Conservation (phyloP, 2,797 vertebrate genomes). For the Centropyge bicolor region DNA sequence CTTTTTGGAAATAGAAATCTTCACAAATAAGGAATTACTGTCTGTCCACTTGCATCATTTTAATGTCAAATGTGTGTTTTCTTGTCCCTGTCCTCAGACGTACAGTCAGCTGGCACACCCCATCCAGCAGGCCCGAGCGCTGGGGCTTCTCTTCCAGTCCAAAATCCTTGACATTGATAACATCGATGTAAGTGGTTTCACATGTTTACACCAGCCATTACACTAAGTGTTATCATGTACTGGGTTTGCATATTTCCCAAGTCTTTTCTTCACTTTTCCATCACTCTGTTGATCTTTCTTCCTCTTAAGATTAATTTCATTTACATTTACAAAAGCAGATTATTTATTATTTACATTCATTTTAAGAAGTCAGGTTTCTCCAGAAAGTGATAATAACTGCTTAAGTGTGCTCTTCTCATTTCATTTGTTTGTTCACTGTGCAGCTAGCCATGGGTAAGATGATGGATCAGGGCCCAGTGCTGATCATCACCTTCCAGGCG, state of each 20-base stretch:
- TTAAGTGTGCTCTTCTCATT: background rate
- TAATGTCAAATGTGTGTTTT: slow-evolving; percentile 37
- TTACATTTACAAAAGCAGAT: background rate
- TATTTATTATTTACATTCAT: background rate
- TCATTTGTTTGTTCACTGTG: background rate
- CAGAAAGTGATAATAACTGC: background rate
- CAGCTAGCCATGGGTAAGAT: slow-evolving; percentile 96
- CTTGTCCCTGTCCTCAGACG: slow-evolving; percentile 82
- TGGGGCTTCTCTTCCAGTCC: slow-evolving; percentile 93
- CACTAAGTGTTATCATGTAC: background rate
- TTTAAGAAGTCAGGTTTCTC: background rate
- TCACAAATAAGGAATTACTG: background rate
- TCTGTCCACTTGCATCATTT: background rate
- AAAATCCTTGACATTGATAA: slow-evolving; percentile 94
- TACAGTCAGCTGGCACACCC: slow-evolving; percentile 94
- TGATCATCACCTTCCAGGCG: slow-evolving; percentile 96
- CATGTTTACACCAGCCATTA: background rate
- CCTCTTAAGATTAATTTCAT: background rate
- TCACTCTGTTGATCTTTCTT: background rate
- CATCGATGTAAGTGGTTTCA: slow-evolving; percentile 88
- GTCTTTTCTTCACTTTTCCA: too few relatives aligned
- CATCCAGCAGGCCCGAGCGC: slow-evolving; percentile 91
- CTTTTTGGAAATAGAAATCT: background rate
- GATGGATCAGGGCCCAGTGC: slow-evolving; percentile 95
- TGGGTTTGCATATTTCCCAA: background rate